Conservation (phyloP, 2,888 invertebrate species). For the Stenoptilia bipunctidactyla region DNA sequence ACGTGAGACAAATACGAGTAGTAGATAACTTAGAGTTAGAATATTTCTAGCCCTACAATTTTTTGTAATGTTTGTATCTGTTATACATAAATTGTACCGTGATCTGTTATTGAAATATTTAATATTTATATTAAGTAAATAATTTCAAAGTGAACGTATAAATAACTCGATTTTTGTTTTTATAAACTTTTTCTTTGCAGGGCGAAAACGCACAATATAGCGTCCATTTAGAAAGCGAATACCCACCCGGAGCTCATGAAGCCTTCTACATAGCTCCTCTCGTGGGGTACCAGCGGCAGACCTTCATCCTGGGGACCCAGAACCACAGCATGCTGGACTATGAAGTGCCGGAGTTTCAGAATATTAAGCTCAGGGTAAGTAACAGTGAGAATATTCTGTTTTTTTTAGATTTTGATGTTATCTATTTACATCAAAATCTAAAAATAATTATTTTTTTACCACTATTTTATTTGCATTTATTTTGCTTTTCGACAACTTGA, state of each 20-base stretch:
- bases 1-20: no score
- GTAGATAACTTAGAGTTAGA: no score
- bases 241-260: slow-evolving; percentile 37
- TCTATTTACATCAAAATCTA: no score
- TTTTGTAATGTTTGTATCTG: no score
- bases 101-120: no score
- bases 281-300: slow-evolving; percentile 71
- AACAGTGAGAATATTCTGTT: slow-evolving; percentile 23
- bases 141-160: no score
- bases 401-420: neutral
- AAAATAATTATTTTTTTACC: no score
- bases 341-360: slow-evolving; percentile 63
- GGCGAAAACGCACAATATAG: slow-evolving; percentile 72
- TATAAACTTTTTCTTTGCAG: slow-evolving; percentile 45
- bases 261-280: slow-evolving; percentile 74
- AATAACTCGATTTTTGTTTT: neutral
- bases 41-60: no score
- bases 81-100: no score
- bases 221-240: slow-evolving; percentile 44
- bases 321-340: slow-evolving; percentile 71
- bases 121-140: no score
- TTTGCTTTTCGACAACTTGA: no score
- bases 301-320: slow-evolving; percentile 69
- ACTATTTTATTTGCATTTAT: no score
- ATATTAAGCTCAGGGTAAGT: slow-evolving; percentile 45